Base-by-base conservation (phyloP, 2,797 vertebrate species). In the Enteromius trimaculatus region DNA sequence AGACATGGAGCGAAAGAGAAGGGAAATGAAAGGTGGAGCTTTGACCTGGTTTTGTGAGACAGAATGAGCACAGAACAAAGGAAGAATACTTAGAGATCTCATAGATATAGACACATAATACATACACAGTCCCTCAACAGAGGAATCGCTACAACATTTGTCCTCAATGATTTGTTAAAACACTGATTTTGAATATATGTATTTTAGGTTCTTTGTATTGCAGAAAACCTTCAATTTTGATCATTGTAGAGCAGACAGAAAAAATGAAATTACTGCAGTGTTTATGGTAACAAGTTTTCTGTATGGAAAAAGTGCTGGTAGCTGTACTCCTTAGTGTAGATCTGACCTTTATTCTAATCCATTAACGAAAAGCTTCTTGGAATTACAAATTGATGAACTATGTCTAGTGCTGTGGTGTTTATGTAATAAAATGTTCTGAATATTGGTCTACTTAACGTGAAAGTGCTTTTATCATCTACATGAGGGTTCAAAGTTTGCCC, bases 31-130 rank as follows among this genome's bases (percentile, higher is more conserved):
- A 88, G 77, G 89, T 91, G 88, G 84, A 88, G 90, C 85, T 88
- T 83, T 92, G 92, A 92, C 94, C 93, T 92, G 92, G 88, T 94
- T 95, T 93, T 90, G 90, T 89, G 84, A 89, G 93, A 94, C 92
- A 93, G 93, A 94, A 95, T 94, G 90, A 93, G 93, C 89, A 90
- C 92, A 92, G 88, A 92, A 86, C 88, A 77, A 89, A 89, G 85
- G 72, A 81, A 49, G 51, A 79, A 79, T 78, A 75, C 82, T 84
- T 75, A 77, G 79, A 88, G 88, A 84, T 87, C 84, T 86, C 60
- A 68, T n/a, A 78, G 82, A 75, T 76, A 42, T 39, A 68, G 29
- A 86, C 82, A 83, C 83, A 87, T 86, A 80, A 85, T 37, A 44
- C 68, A 81, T 64, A 66, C 82, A 34, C 80, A 3, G 53, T 39